These are phyloP conservation scores for Emmelina monodactyla DNA, from an alignment of 2,888 invertebrate species.

Conservation along the genomic window DNA sequence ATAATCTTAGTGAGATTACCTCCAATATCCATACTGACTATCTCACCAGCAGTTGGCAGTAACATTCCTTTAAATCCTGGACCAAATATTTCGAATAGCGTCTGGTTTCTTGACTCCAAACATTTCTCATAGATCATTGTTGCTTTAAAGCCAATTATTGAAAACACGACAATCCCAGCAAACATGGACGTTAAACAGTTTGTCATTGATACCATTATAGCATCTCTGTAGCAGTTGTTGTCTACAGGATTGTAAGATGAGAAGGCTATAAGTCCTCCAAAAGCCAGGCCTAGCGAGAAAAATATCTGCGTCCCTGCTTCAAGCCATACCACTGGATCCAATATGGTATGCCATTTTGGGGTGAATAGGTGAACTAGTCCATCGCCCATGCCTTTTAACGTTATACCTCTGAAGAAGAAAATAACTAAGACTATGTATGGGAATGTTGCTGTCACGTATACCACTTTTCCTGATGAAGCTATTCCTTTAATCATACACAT, in stretches of 20 bases:
- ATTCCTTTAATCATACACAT: conserved; percentile 98
- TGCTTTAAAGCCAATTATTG: conserved; percentile 93
- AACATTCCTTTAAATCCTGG: conserved; percentile 42
- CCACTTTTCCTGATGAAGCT: conserved; percentile 95
- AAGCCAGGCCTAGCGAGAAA: conserved; percentile 94
- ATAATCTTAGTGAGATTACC: conserved; percentile 66
- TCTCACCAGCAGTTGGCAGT: conserved; percentile 65
- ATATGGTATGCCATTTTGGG: conserved; percentile 89
- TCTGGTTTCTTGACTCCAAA: conserved; percentile 68
- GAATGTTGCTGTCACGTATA: conserved; percentile 95
- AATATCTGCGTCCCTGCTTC: conserved; percentile 98
- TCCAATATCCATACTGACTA: conserved; percentile 56
- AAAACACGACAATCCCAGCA: conserved; percentile 95
- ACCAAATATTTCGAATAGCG: conserved; percentile 67
- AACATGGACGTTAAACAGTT: conserved; percentile 97
- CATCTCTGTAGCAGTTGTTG: conserved; percentile 95
- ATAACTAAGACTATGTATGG: conserved; percentile 95
- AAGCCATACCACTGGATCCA: conserved; percentile 95
- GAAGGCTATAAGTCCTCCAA: conserved; percentile 95
- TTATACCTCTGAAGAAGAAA: conserved; percentile 94
- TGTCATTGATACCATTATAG: conserved; percentile 89
- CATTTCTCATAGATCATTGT: conserved; percentile 84
- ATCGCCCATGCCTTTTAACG: conserved; percentile 85
- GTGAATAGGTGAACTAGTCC: conserved; percentile 90
- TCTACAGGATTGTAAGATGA: conserved; percentile 97